Base-by-base conservation (phyloP, 2,113 vertebrate genomes). In the Percopsis transmontana region DNA sequence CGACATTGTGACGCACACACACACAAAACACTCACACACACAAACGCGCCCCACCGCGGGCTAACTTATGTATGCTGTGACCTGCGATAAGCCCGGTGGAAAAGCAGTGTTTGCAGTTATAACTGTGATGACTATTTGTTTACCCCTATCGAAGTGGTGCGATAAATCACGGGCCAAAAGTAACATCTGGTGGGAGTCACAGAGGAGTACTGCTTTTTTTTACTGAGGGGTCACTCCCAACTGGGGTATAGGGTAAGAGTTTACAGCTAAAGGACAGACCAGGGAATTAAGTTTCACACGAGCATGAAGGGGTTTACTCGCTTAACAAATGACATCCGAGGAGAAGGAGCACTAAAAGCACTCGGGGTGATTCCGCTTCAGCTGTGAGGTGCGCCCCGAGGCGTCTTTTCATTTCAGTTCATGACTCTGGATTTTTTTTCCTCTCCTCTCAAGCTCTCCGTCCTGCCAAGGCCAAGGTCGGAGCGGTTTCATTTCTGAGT, bases 71-170 rank as follows among this genome's bases (percentile, higher is more conserved):
- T 76, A 66, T 70, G 66, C 84, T 73, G 64, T 88, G 87, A 93
- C 88, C 88, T 81, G 79, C 51, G 78, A 89, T 86, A 83, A 88
- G 76, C 80, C 72, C 2, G 27, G 68, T 19, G 59, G 81, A 72
- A 85, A 85, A 87, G 84, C 77, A 53, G 77, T 80, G 83, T 87
- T 91, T 81, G 87, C 81, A 70, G 74, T 89, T 88, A 85, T 88
- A 86, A 89, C 83, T 78, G 72, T 77, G 83, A 87, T 89, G 86
- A 90, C 84, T 85, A 81, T 91, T 90, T 90, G 85, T 91, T 89
- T 91, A 85, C 83, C 74, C 74, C 87, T 78, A 87, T 86, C 79
- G 79, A 84, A 79, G 84, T 74, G 20, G 38, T 45, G 48, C 52
- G 64, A 88, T 91, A 83, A 87, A 89, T 90, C 89, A 88, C 72